Conservation (phyloP, 2,113 vertebrate species). For the Leptocoma aspasia region DNA sequence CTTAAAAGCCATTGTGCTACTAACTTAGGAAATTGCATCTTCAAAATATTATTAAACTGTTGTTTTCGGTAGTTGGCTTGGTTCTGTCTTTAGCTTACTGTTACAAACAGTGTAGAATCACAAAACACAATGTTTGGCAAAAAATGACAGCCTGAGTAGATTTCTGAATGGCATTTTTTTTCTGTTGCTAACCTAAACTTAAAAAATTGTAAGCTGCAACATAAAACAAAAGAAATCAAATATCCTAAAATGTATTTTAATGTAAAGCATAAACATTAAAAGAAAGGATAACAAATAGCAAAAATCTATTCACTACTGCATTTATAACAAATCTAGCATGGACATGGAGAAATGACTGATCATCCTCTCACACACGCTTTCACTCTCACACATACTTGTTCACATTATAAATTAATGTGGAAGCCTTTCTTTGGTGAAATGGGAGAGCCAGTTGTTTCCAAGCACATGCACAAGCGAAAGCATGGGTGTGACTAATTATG, state of each 20-base stretch:
- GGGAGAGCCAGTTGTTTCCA: slow-evolving; percentile 20
- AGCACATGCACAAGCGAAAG: not conserved
- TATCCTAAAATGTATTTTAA: not conserved
- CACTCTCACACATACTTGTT: not conserved
- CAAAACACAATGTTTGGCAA: not conserved
- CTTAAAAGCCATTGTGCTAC: not conserved
- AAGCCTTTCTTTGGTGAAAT: slow-evolving; percentile 43
- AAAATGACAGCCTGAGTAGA: not conserved
- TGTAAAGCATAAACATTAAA: not conserved
- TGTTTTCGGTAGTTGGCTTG: not conserved
- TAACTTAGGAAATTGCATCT: not conserved
- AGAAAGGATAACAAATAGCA: not conserved
- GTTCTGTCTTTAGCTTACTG: not conserved
- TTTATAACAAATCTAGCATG: not conserved
- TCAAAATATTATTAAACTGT: not conserved
- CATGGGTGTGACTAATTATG: slow-evolving; percentile 35
- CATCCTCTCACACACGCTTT: not conserved
- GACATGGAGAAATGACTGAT: not conserved
- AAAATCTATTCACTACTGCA: not conserved
- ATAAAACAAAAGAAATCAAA: not conserved
- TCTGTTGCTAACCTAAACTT: not conserved
- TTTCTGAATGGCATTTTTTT: not conserved
- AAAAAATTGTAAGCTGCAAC: not conserved
- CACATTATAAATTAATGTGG: slow-evolving; percentile 39
- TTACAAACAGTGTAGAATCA: not conserved